Conservation (phyloP, 2,888 invertebrate genomes). For the Calameuta idolon region DNA sequence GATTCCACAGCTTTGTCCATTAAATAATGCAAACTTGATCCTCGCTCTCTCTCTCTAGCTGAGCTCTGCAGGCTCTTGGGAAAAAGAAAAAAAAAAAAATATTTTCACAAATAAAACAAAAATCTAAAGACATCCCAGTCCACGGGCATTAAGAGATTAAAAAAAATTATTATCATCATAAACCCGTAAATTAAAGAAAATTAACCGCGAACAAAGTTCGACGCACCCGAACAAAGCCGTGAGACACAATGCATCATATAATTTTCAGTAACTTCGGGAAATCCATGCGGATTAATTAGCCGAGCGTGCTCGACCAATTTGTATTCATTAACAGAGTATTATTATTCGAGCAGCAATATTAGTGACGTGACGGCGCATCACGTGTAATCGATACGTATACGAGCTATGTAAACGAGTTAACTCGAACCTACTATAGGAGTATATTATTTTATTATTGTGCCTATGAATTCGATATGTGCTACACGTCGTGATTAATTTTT, state of each 20-base stretch:
- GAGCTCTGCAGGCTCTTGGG: constrained; percentile 6
- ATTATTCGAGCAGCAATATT: constrained; percentile 38
- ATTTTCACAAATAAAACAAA: neutral
- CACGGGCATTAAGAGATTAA: neutral
- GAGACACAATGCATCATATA: constrained; percentile 26
- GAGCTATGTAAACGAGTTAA: neutral
- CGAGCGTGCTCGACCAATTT: constrained; percentile 42
- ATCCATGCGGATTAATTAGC: constrained; percentile 47
- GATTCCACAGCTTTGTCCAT: constrained; percentile 41
- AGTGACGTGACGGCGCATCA: neutral
- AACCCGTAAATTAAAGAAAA: neutral
- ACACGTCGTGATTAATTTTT: neutral
- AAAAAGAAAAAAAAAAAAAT: neutral
- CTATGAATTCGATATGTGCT: neutral
- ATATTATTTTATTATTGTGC: neutral
- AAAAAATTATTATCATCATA: neutral
- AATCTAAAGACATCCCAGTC: neutral
- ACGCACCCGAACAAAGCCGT: neutral
- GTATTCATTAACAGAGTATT: constrained; percentile 47
- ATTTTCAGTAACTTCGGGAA: constrained; percentile 29
- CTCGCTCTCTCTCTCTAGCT: constrained; percentile 28
- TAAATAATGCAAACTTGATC: constrained; percentile 48
- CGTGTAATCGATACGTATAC: neutral
- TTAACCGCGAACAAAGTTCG: neutral
- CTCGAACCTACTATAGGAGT: neutral